phyloP scores from a whole-genome alignment of 1,140 invertebrate genomes.

The Bombus confusus region DNA sequence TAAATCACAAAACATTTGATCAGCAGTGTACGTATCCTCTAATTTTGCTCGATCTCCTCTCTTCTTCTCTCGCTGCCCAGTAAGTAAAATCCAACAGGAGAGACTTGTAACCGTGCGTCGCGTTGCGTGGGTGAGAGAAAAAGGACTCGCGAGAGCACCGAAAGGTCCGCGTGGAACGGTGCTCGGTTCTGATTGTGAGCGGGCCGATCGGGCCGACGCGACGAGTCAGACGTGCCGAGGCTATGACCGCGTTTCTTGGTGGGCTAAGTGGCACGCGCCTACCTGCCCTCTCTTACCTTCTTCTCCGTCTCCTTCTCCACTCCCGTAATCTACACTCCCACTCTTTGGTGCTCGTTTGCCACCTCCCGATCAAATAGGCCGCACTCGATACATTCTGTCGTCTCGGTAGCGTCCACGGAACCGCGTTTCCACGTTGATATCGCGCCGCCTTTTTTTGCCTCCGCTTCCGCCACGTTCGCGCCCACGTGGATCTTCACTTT shows the following conservation, averaged over 20 bases:
- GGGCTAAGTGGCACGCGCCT: conserved; percentile 81
- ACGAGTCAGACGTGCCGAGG: conserved; percentile 79
- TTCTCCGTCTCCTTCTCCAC: background rate
- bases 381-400: conserved; percentile 35
- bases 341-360: conserved; percentile 15
- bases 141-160: conserved; percentile 17
- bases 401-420: conserved; percentile 20
- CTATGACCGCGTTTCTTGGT: conserved; percentile 82
- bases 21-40: too few relatives aligned
- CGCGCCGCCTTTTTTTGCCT: conserved; percentile 30
- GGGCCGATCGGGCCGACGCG: conserved; percentile 34
- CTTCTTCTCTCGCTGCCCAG: too few relatives aligned
- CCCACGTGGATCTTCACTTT: conserved; percentile 52
- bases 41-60: background rate
- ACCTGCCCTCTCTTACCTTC: conserved; percentile 68
- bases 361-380: conserved; percentile 30
- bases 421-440: conserved; percentile 14
- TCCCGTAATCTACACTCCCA: background rate
- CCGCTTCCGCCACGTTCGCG: background rate
- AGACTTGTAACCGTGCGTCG: background rate
- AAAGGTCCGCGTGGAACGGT: conserved; percentile 40
- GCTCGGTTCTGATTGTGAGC: conserved; percentile 23
- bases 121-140: conserved; percentile 8
- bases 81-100: background rate
- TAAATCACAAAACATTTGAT: too few relatives aligned